A percentile compares a stretch with the other conserved stretches of the same genome.
Evolutionary conservation across 2,113 vertebrate species (phyloP).

Genomic region (Alligator sinensis): DNA sequence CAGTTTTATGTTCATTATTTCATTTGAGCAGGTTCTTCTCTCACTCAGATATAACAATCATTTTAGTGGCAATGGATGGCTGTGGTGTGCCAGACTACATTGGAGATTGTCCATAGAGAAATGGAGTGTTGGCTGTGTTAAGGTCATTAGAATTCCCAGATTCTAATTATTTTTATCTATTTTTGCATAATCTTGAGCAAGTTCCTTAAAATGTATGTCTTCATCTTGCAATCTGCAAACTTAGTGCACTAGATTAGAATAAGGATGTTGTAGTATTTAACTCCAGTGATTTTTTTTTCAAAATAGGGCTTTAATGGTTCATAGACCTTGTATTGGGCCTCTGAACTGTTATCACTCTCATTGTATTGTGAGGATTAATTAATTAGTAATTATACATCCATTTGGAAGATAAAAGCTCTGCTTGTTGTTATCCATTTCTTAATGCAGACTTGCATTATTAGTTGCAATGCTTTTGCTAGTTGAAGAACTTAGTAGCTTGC

Average conservation of each 20-base stretch:
- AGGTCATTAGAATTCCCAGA: not conserved
- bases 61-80: no score
- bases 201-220: not conserved
- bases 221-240: not conserved
- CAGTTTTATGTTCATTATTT: not conserved
- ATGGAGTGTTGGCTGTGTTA: not conserved
- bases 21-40: not conserved
- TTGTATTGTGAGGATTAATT: not conserved
- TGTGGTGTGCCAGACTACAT: not conserved
- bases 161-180: not conserved
- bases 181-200: not conserved
- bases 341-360: not conserved
- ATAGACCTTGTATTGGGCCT: not conserved
- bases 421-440: slow-evolving; percentile 41
- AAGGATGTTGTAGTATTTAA: not conserved
- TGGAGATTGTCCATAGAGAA: not conserved
- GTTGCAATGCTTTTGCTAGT: slow-evolving; percentile 14
- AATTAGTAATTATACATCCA: not conserved
- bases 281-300: not conserved
- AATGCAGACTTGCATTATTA: slow-evolving; percentile 36
- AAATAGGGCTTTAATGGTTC: not conserved
- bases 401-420: slow-evolving; percentile 22
- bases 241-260: not conserved
- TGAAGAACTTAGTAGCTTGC: slow-evolving; percentile 48
- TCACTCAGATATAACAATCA: not conserved